Evolutionary conservation across 2,888 invertebrate genomes (phyloP), one percentile per base, ranked within the genome.

Genomic region (Hydrotaea diabolus): DNA sequence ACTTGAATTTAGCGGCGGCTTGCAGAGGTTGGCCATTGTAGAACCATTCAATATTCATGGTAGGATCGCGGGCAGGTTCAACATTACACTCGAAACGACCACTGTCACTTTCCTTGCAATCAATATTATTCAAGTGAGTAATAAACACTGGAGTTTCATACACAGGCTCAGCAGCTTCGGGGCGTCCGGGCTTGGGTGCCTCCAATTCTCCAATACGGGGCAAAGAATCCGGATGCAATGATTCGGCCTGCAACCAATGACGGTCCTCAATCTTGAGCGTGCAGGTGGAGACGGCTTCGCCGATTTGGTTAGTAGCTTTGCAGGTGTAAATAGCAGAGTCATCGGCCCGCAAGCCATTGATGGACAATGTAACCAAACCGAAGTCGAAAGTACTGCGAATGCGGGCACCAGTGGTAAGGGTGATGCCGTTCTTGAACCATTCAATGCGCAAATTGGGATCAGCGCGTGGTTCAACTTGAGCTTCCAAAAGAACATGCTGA

Each of bases 251-350:
- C 53, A 98, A 92, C 97, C 97, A 97, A 89, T 97, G 97, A 57
- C 95, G 95, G 90, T 97, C 97, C 93, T 96, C 96, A 89, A 98
- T 96, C 92, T 98, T 98, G 71, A 98, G 94, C 3, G 96, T 96
- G 87, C 97, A 96, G 0, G 98, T 98, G 0, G 98, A 98, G 19
- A 98, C 97, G 77, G 98, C 98, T 93, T 98, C 98, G 59, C 99
- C 99, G 80, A 97, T 94, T 85, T 97, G 94, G 91, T 99, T 99
- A 13, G 96, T 96, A 0, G 98, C 99, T 92, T 97, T 97, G 93
- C 98, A 98, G 0, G 98, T 98, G 91, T 99, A 99, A 88, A 98
- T 96, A 7, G 98, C 99, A 2, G 97, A 97, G 93, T 99, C 99
- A 89, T 98, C 98, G 71, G 95, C 94, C 88, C 98, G 94, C 59